Percentiles rank a stretch among this genome's conserved stretches.
phyloP scores from a whole-genome alignment of 2,797 vertebrate genomes.

The Takifugu ocellatus region DNA sequence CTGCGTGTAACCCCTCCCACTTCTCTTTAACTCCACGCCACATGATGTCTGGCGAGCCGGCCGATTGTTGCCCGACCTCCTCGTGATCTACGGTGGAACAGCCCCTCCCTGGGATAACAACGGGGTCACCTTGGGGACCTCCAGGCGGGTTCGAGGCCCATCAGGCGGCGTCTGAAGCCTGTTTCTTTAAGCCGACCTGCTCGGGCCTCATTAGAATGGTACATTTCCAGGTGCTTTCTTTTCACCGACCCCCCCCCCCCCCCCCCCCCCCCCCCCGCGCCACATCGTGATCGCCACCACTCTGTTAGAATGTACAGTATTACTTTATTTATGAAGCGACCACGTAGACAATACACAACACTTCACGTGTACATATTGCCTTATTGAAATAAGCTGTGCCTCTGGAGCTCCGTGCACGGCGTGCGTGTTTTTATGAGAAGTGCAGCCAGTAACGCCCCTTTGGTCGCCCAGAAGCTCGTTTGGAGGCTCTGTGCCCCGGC shows the following conservation, averaged over 20 bases:
- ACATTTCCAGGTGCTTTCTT: conserved; percentile 25
- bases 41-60: no score
- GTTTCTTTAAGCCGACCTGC: no score
- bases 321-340: conserved; percentile 46
- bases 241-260: background rate
- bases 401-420: conserved; percentile 42
- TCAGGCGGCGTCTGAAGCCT: no score
- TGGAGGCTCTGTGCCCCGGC: conserved; percentile 21
- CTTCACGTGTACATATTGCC: conserved; percentile 60
- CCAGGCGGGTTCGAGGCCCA: no score
- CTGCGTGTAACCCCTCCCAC: no score
- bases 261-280: background rate
- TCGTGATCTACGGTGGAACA: no score
- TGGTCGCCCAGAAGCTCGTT: conserved; percentile 30
- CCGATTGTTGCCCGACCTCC: no score
- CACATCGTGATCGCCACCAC: conserved; percentile 20
- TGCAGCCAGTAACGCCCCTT: conserved; percentile 30
- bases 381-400: conserved; percentile 63
- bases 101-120: no score
- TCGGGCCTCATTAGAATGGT: conserved; percentile 18
- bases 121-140: no score
- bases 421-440: conserved; percentile 41
- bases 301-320: conserved; percentile 46
- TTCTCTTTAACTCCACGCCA: no score
- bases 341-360: conserved; percentile 18